Evolutionary conservation across 2,888 invertebrate genomes (phyloP).

Genomic region (Pristionchus fissidentatus): DNA sequence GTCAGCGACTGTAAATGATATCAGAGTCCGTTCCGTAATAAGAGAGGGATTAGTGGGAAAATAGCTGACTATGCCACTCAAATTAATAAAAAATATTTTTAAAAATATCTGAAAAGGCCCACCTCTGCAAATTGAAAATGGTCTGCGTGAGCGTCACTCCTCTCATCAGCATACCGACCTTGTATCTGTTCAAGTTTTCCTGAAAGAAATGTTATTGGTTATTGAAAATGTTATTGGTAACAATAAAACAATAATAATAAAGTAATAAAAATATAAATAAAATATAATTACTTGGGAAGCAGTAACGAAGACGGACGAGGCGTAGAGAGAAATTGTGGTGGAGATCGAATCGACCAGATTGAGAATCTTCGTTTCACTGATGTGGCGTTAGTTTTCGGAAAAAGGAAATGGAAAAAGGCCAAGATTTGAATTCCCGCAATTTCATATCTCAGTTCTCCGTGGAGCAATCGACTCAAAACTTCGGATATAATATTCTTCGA

Average conservation of each 20-base stretch:
- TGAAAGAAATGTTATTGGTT: neutral
- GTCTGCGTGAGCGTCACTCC: constrained; percentile 38
- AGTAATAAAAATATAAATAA: neutral
- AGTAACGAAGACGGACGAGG: neutral
- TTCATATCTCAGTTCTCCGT: too few species aligned
- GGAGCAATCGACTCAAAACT: too few species aligned
- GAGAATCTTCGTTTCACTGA: constrained; percentile 17
- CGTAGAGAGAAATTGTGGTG: constrained; percentile 37
- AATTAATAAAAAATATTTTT: too few species aligned
- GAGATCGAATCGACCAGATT: constrained; percentile 44
- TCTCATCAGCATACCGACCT: constrained; percentile 1
- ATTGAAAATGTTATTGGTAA: neutral
- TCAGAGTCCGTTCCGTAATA: too few species aligned
- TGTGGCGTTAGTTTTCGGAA: neutral
- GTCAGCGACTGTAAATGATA: too few species aligned
- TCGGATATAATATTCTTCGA: too few species aligned
- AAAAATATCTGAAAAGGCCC: constrained; percentile 12
- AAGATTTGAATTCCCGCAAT: too few species aligned
- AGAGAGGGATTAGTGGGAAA: too few species aligned
- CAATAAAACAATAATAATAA: too few species aligned
- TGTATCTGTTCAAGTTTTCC: constrained; percentile 15
- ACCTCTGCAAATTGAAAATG: constrained; percentile 42
- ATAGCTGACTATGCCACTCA: too few species aligned
- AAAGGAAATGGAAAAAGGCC: too few species aligned
- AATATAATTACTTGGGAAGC: neutral